phyloP scores from a whole-genome alignment of 2,113 vertebrate species.

The Pardalotus punctatus region DNA sequence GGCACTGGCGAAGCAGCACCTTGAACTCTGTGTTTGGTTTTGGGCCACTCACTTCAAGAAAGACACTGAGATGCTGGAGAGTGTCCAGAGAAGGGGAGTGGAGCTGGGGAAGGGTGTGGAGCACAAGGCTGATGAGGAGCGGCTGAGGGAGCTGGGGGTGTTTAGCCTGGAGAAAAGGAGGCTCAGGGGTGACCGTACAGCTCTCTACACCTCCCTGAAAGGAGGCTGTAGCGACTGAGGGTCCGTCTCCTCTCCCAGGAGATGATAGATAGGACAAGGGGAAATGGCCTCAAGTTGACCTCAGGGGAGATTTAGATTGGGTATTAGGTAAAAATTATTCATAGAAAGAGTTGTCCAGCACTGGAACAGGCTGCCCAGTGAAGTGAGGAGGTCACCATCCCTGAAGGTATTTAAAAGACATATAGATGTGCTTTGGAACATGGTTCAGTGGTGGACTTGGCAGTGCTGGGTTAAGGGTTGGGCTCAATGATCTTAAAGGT shows the following conservation, averaged over 20 bases:
- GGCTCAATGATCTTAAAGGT: not conserved
- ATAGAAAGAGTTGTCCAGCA: not conserved
- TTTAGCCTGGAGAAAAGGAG: not conserved
- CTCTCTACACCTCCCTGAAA: not conserved
- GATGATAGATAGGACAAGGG: not conserved
- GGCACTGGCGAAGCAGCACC: not conserved
- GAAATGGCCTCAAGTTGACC: not conserved
- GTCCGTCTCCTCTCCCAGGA: not conserved
- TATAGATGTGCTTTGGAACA: not conserved
- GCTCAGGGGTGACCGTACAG: not conserved
- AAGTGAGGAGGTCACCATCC: not conserved
- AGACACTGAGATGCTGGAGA: accelerated
- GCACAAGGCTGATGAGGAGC: not conserved
- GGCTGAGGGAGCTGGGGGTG: not conserved
- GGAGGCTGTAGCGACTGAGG: not conserved
- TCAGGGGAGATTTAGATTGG: not conserved
- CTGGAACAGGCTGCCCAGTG: not conserved
- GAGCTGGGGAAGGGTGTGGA: not conserved
- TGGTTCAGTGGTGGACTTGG: not conserved
- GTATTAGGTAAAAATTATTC: not conserved
- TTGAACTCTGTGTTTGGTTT: not conserved
- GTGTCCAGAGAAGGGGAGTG: not conserved
- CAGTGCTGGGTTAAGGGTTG: not conserved
- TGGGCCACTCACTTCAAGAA: not conserved
- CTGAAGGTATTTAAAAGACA: not conserved